Conservation (phyloP, 2,888 invertebrate species). For the Octonoba sinensis region DNA sequence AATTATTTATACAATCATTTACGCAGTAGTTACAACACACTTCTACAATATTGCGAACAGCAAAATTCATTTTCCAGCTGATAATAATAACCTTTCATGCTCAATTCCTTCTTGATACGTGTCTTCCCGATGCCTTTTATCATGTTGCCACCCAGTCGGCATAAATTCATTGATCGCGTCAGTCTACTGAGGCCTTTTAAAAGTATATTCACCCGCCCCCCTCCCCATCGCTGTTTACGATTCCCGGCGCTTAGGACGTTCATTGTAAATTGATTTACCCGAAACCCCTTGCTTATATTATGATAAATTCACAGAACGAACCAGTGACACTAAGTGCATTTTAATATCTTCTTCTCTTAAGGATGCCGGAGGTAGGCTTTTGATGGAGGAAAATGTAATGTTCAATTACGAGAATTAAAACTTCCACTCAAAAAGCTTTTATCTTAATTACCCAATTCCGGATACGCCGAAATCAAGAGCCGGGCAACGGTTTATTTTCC, state of each 20-base stretch:
- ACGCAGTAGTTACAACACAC: too few relatives aligned
- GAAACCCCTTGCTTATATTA: conserved; percentile 15
- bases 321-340: conserved; percentile 41
- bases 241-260: conserved; percentile 1
- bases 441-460: conserved; percentile 50
- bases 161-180: too few relatives aligned
- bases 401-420: conserved; percentile 53
- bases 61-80: too few relatives aligned
- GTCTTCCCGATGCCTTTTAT: too few relatives aligned
- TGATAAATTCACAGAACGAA: conserved; percentile 29
- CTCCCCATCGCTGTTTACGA: not conserved
- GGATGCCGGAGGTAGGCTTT: conserved; percentile 3
- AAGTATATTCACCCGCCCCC: not conserved
- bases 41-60: too few relatives aligned
- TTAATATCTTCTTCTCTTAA: conserved; percentile 35
- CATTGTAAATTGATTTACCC: conserved; percentile 5
- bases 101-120: too few relatives aligned
- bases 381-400: conserved; percentile 31
- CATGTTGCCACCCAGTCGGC: too few relatives aligned
- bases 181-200: too few relatives aligned
- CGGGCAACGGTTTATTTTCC: conserved; percentile 4
- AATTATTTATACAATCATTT: too few relatives aligned
- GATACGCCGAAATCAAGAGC: conserved; percentile 10
- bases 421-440: conserved; percentile 48
- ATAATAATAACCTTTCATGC: too few relatives aligned